Conservation (phyloP, 2,888 invertebrate genomes). For the Dyspetes luteomarginatus region DNA sequence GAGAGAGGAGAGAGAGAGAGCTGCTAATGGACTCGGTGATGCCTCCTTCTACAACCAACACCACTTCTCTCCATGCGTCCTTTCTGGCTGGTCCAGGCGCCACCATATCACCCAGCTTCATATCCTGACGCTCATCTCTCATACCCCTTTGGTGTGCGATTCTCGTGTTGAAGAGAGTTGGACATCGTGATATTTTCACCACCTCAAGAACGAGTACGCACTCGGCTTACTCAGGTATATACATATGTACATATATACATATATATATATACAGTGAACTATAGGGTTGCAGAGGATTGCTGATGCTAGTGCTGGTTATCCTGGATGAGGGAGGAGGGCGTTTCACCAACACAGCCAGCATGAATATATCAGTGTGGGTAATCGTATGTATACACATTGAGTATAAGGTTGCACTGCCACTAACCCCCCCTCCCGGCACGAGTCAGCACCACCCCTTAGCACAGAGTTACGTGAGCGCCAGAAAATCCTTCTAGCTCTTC, state of each 20-base stretch:
- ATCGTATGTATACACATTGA: constrained; percentile 37
- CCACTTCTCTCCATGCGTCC: constrained; percentile 70
- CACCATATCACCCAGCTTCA: constrained; percentile 40
- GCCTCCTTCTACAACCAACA: constrained; percentile 48
- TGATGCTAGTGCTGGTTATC: constrained; percentile 34
- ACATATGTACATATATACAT: neutral
- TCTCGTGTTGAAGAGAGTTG: constrained; percentile 59
- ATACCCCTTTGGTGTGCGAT: constrained; percentile 62
- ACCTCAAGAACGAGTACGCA: constrained; percentile 69
- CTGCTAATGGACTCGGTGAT: constrained; percentile 80
- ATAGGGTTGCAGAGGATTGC: constrained; percentile 14
- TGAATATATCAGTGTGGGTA: constrained; percentile 13
- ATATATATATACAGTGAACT: constrained; percentile 6
- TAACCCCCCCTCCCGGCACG: neutral
- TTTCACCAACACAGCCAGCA: constrained; percentile 33
- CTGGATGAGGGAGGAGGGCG: constrained; percentile 35
- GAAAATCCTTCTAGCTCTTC: constrained; percentile 57
- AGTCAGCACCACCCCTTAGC: constrained; percentile 34
- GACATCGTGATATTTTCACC: constrained; percentile 77
- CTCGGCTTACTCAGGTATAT: constrained; percentile 13
- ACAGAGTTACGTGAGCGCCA: constrained; percentile 48
- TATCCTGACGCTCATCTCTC: constrained; percentile 39
- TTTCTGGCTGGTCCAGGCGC: constrained; percentile 52
- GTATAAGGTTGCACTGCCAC: constrained; percentile 43
- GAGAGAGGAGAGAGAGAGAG: too few species aligned